A percentile compares a stretch with the other conserved stretches of the same genome.
Conservation (phyloP, 2,888 invertebrate species). For the Chaetogeoica ovagalla region DNA sequence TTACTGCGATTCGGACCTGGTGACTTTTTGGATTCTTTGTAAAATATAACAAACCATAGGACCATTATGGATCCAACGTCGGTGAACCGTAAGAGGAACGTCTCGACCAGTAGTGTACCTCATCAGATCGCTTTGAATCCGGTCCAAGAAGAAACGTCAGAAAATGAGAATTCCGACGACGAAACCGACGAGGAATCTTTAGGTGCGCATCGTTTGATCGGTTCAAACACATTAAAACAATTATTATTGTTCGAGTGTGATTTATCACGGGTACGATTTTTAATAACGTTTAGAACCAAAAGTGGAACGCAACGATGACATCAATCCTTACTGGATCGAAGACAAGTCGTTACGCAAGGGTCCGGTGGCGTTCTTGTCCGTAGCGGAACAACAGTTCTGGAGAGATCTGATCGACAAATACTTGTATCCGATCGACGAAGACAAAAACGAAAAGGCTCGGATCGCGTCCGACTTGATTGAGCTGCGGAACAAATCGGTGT, state of each 20-base stretch:
- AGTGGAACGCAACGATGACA: constrained; percentile 77
- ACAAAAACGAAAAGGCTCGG: constrained; percentile 87
- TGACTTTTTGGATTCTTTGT: background rate
- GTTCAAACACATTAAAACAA: background rate
- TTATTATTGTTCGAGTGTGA: background rate
- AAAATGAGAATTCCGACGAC: constrained; percentile 28
- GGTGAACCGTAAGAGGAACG: constrained; percentile 42
- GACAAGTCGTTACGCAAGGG: constrained; percentile 87
- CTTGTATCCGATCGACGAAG: constrained; percentile 88
- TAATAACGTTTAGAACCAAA: constrained; percentile 58
- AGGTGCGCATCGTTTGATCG: background rate
- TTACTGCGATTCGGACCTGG: background rate
- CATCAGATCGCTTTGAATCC: constrained; percentile 37
- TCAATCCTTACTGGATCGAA: constrained; percentile 93
- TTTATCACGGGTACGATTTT: background rate
- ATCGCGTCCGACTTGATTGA: constrained; percentile 89
- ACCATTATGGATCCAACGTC: constrained; percentile 26
- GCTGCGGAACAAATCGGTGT: constrained; percentile 94
- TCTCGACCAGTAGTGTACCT: constrained; percentile 30
- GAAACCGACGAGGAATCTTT: constrained; percentile 48
- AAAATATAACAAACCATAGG: background rate
- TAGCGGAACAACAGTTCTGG: constrained; percentile 89
- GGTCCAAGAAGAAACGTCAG: constrained; percentile 32
- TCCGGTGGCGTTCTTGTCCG: constrained; percentile 82
- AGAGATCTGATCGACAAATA: constrained; percentile 92